These are phyloP conservation scores for Natator depressus DNA, from an alignment of 2,113 vertebrate genomes.

Conservation along the genomic window DNA sequence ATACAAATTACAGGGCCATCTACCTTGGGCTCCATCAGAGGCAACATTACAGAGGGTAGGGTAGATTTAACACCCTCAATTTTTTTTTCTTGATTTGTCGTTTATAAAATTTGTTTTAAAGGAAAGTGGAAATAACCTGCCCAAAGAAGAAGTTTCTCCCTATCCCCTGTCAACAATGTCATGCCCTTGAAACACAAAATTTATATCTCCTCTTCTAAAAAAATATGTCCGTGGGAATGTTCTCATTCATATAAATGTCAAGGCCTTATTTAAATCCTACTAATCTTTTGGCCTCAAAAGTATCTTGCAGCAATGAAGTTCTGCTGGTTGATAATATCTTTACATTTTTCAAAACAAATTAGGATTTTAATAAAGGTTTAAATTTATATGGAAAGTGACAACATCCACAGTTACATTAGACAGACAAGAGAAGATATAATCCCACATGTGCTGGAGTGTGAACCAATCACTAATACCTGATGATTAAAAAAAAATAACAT, in stretches of 20 bases:
- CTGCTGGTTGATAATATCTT: neutral
- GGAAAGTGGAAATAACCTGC: neutral
- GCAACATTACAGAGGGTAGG: neutral
- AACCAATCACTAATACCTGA: neutral
- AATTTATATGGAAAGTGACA: neutral
- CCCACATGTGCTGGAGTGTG: neutral
- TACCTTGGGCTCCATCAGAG: neutral
- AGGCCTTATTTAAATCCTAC: accelerated
- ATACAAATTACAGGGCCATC: neutral
- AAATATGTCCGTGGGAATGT: neutral
- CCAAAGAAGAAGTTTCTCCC: neutral
- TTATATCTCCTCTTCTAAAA: neutral
- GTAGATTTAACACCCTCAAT: neutral
- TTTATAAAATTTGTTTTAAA: neutral
- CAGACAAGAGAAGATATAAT: neutral
- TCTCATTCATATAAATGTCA: neutral
- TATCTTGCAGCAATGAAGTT: neutral
- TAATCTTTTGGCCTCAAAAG: neutral
- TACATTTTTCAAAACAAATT: neutral
- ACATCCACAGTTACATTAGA: neutral
- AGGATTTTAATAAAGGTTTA: neutral
- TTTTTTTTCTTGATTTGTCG: neutral
- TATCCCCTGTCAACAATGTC: neutral
- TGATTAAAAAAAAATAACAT: neutral
- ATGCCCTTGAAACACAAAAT: neutral